Base-by-base conservation (phyloP, 2,113 vertebrate genomes). In the pig (Sus scrofa) region DNA sequence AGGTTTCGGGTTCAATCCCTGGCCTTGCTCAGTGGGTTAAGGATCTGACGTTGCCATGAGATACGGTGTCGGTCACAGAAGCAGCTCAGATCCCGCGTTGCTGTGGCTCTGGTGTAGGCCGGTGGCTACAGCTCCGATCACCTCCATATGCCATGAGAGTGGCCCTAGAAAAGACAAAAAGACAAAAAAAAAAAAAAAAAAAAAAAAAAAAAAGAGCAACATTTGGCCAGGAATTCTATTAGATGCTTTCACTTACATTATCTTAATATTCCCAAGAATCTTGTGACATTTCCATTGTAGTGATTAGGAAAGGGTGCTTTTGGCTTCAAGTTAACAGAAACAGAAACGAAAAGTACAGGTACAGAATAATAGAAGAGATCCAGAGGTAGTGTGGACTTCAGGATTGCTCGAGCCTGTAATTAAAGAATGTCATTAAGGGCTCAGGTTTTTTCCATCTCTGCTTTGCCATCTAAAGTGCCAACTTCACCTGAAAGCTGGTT, bases 261-360 rank as follows among this genome's bases (percentile, higher is more conserved):
- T 20, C 37, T 82, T 70, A 92, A 65, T 81, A 77, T 20, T 63
- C 34, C 34, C 32, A 90, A 63, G 84, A 91, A 83, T 92, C 50
- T 37, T 86, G 24, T 86, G 39, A 67, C 50, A 86, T 73, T 77
- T 27, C 67, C 16, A 88, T 67, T 71, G 84, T 50, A 79, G 78
- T 50, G 37, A 50, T 83, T 54, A 92, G 79, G 37, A 78, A 87
- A 79, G 22, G 27, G 63, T 56, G 20, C 20, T 54, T 93, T 62
- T 91, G 79, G 13, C 54, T 92, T 89, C 79, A 78, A n/a, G 56
- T 63, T 63, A 92, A 82, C 62, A 85, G 92, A 84, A 70, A 89
- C 24, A 15, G 32, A 88, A 91, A 67, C 19, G 13, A 93, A 91
- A 96, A 87, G 18, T 27, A 91, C 95, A 81, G 67, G 58, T 39